These are phyloP conservation scores for Anser cygnoides DNA, from an alignment of 2,113 vertebrate species.

Conservation along the genomic window DNA sequence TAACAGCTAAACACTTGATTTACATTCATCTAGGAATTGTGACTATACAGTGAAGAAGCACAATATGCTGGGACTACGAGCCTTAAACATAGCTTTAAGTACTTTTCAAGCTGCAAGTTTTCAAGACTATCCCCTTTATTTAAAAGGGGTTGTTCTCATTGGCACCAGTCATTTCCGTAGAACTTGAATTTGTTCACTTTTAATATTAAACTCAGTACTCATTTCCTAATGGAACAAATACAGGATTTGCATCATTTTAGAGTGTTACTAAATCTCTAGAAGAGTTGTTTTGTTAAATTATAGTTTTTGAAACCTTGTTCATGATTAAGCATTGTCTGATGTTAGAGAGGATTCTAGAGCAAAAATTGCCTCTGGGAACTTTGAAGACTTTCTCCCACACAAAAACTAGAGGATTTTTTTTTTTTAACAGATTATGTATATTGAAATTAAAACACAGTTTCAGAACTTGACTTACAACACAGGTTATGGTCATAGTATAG, in stretches of 20 bases:
- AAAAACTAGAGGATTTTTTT: neutral
- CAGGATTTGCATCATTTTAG: neutral
- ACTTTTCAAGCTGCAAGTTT: neutral
- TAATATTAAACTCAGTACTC: neutral
- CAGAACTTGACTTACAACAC: neutral
- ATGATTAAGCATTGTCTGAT: neutral
- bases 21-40: neutral
- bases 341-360: neutral
- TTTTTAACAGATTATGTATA: neutral
- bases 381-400: neutral
- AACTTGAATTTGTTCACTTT: neutral
- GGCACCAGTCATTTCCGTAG: neutral
- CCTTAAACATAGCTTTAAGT: neutral
- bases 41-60: neutral
- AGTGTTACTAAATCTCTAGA: neutral
- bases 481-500: neutral
- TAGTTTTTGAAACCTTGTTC: neutral
- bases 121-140: neutral
- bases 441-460: neutral
- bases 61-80: neutral
- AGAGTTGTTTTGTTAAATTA: neutral
- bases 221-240: neutral
- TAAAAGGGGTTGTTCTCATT: fast-evolving
- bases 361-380: neutral
- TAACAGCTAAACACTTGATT: neutral